Base-by-base conservation (phyloP, 2,888 invertebrate genomes). In the Chelonus formosanus region DNA sequence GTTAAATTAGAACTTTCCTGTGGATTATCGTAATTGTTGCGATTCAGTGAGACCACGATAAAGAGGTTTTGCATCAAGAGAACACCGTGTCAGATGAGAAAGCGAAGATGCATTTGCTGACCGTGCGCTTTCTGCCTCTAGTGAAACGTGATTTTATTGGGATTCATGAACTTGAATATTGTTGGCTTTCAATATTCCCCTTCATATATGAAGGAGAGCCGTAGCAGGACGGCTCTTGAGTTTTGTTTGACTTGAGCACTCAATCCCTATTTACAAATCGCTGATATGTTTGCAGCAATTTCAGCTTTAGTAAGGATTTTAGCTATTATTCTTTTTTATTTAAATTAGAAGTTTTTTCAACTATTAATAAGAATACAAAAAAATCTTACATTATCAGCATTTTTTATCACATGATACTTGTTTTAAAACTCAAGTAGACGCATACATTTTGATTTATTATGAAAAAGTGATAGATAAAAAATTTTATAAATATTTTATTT, bases 81-180 rank as follows among this genome's bases (percentile, higher is more conserved):
- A 10, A 40, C 10, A 45, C 35, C 10, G 35, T 7, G 8, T 3
- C 8, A 7, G 45, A 31, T 10, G 5, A 52, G 34, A 7, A 43
- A 8, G 20, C 4, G 56, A 36, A 53, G 34, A 45, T 44, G 66
- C 61, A 52, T 56, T 66, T 62, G 61, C 61, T 57, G 61, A 66
- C 66, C 61, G 52, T 45, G 45, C 66, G 50, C 48, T 50, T 35
- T 61, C 57, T 50, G 20, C 36, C 34, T 36, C 44, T 43, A 43
- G 34, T 31, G 36, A 67, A 67, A 67, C 62, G 62, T 63, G 67
- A 67, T 67, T 62, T 67, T 67, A 67, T 58, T 62, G 58, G 53
- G 45, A 67, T 67, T 67, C 48, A 67, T 67, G 53, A 44, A 62
- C 58, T 67, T 56, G 43, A 62, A 67, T 67, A 67, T 63, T 67